Percentiles rank a stretch among this genome's conserved stretches.
These are phyloP conservation scores for Carassius auratus DNA, from an alignment of 2,113 vertebrate genomes.

Conservation along the genomic window DNA sequence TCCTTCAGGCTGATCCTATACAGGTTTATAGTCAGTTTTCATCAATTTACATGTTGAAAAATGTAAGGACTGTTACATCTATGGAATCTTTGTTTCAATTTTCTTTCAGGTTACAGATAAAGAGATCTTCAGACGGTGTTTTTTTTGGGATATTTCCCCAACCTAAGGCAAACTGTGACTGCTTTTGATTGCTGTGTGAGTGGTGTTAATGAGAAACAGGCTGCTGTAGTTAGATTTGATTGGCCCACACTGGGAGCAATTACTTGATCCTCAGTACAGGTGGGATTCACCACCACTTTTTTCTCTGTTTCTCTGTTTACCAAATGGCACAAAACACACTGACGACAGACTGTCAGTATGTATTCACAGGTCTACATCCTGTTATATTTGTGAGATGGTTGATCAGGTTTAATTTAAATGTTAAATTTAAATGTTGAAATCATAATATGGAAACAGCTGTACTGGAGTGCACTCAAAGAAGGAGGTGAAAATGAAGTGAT, in stretches of 20 bases:
- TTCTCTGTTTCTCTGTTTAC: neutral
- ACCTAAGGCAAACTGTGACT: neutral
- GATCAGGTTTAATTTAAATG: neutral
- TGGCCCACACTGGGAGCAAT: conserved; percentile 27
- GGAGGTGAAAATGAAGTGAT: neutral
- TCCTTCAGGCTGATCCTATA: neutral
- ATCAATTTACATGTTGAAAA: neutral
- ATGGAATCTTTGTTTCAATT: neutral
- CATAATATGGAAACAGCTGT: neutral
- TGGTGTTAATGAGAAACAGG: conserved; percentile 42
- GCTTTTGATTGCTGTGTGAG: conserved; percentile 25
- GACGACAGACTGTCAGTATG: neutral
- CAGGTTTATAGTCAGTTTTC: neutral
- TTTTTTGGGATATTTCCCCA: neutral
- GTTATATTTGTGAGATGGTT: neutral
- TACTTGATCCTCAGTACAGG: conserved; percentile 1
- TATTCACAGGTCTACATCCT: neutral
- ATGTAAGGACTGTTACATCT: neutral
- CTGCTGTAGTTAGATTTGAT: conserved; percentile 30
- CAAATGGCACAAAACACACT: neutral
- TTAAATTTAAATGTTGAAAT: neutral
- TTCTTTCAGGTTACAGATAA: neutral
- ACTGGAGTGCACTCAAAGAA: neutral
- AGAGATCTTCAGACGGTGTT: neutral
- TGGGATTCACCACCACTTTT: neutral